A percentile compares a stretch with the other conserved stretches of the same genome.
These are phyloP conservation scores for Scotopteryx bipunctaria DNA, from an alignment of 2,888 invertebrate species.

Conservation along the genomic window DNA sequence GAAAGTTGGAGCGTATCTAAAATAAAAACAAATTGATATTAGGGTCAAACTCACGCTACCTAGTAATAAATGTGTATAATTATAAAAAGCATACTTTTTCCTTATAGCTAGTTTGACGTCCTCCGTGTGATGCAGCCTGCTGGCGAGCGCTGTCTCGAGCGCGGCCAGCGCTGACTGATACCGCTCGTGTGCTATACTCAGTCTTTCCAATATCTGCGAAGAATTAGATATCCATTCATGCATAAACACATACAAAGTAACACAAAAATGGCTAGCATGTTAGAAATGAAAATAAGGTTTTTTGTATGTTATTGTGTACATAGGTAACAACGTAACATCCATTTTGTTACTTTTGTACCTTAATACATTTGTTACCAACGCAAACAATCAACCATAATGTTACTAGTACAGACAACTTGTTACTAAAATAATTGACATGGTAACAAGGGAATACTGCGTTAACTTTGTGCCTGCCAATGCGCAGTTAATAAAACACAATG, in stretches of 20 bases:
- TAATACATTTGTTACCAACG: too few species aligned
- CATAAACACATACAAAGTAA: too few species aligned
- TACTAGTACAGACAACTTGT: neutral
- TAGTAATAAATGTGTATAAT: neutral
- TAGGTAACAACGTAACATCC: too few species aligned
- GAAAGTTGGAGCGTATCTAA: conserved; percentile 88
- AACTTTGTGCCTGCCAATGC: too few species aligned
- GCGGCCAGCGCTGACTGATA: conserved; percentile 89
- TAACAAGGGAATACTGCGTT: too few species aligned
- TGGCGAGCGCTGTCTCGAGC: conserved; percentile 87
- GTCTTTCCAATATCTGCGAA: conserved; percentile 88
- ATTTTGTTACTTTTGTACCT: too few species aligned
- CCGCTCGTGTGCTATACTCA: conserved; percentile 89
- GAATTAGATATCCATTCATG: neutral
- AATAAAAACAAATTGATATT: neutral
- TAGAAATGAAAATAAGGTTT: too few species aligned
- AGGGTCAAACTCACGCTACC: neutral
- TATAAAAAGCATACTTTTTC: conserved; percentile 83
- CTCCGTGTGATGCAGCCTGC: conserved; percentile 90
- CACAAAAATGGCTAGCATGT: too few species aligned
- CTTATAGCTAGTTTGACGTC: conserved; percentile 89
- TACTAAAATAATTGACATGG: too few species aligned
- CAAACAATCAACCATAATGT: too few species aligned
- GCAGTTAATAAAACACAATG: neutral
- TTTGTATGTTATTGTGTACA: too few species aligned